Conservation (phyloP, 1,140 invertebrate species). For the Macrocentrus cingulum region DNA sequence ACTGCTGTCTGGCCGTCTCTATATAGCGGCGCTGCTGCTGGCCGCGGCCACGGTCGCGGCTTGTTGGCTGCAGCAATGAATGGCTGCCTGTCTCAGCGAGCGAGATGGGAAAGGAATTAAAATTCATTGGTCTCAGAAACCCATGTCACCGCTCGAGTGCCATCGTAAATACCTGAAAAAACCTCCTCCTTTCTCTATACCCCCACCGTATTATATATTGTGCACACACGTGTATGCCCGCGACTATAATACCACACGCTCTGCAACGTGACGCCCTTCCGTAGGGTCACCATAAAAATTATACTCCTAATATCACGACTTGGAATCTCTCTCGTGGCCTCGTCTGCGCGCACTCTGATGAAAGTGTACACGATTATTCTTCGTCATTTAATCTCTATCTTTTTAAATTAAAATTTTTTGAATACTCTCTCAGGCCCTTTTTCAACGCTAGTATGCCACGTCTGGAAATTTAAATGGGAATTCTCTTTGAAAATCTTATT, state of each 20-base stretch:
- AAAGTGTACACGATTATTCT: constrained; percentile 12
- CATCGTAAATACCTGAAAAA: constrained; percentile 56
- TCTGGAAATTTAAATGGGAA: too few relatives aligned
- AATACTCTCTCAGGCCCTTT: neutral
- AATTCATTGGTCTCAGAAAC: constrained; percentile 59
- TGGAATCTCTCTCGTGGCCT: constrained; percentile 23
- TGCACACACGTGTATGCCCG: neutral
- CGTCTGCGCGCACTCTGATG: constrained; percentile 9
- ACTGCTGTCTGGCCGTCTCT: constrained; percentile 38
- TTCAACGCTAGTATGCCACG: too few relatives aligned
- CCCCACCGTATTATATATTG: constrained; percentile 4
- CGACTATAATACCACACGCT: neutral
- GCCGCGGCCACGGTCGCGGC: neutral
- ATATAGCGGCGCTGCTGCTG: constrained; percentile 14
- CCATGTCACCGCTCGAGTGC: constrained; percentile 57
- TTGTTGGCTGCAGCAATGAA: constrained; percentile 12
- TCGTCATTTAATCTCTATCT: constrained; percentile 9
- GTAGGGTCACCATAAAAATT: constrained; percentile 52
- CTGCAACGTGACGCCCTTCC: constrained; percentile 25
- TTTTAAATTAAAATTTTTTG: neutral
- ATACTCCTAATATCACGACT: constrained; percentile 43
- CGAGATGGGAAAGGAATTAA: constrained; percentile 50
- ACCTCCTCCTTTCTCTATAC: constrained; percentile 24
- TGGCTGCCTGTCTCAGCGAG: constrained; percentile 20
- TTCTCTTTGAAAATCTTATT: too few relatives aligned